Evolutionary conservation across 1,140 invertebrate species (phyloP), one percentile per base, ranked within the genome.

Genomic region (Drosophila serrata): DNA sequence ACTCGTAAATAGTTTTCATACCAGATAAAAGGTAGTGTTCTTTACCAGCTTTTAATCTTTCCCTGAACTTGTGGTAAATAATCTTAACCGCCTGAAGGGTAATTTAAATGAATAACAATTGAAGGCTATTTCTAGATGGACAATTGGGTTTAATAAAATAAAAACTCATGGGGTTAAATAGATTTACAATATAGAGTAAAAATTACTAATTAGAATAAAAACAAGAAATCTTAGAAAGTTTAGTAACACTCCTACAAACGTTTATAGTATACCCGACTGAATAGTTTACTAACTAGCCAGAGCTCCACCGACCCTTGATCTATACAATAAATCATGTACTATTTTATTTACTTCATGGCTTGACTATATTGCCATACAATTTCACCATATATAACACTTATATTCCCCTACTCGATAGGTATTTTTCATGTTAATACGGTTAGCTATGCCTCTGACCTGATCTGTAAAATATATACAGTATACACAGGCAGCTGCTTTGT

Each of bases 41-140:
- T 43, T 42, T 19, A 42, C 8, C 19, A 31, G 45, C 5, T 2
- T 19, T 43, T n/a, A 35, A 19, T 6, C 46, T 48, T 37, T 19
- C 72, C 76, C 51, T 85, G 72, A 85, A 85, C 81, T 81, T 73
- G 61, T 33, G 64, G 51, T 61, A 27, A 42, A 59, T 31, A 46
- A 65, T 63, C 31, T 29, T 22, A 45, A 37, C 37, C 37, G 62
- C n/a, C 4, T 11, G 35, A 29, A 37, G 24, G 15, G 37, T 9
- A 43, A 62, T 29, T 62, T n/a, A 9, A 31, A 65, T 22, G 3
- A 35, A 12, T 61, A 29, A 5, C 31, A n/a, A 45, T n/a, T 35
- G 24, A 59, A 19, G n/a, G n/a, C n/a, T n/a, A n/a, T 17, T 22
- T 0, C 27, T 19, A n/a, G 6, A 13, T 1, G 6, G 1, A 35